Percentiles rank a stretch among this genome's conserved stretches.
phyloP scores from a whole-genome alignment of 2,797 vertebrate genomes.

The Labeo calbasu region DNA sequence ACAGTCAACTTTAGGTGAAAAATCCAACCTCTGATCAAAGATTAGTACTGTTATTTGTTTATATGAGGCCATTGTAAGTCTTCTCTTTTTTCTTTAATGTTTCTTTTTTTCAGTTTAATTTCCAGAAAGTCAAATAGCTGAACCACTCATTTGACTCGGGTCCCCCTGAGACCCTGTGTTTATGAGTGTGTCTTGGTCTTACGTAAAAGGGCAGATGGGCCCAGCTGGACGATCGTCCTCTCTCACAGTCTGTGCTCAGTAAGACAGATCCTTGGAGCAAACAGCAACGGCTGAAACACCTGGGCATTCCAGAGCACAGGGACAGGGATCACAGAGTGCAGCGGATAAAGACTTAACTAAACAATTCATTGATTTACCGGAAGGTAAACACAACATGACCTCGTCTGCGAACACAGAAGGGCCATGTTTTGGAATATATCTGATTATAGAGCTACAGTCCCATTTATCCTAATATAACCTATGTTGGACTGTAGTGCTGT shows the following conservation, averaged over 20 bases:
- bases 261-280: slow-evolving; percentile 38
- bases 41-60: not conserved
- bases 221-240: slow-evolving; percentile 62
- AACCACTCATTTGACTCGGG: slow-evolving; percentile 25
- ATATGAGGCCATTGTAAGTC: not conserved
- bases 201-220: slow-evolving; percentile 77
- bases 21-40: not conserved
- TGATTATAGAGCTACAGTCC: not conserved
- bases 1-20: not conserved
- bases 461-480: not conserved
- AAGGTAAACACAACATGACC: slow-evolving; percentile 20
- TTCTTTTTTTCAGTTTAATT: not conserved
- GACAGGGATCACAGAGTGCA: slow-evolving; percentile 4
- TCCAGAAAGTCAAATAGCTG: not conserved
- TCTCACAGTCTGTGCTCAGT: slow-evolving; percentile 25
- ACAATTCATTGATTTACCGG: slow-evolving; percentile 21
- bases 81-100: not conserved
- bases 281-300: slow-evolving; percentile 48
- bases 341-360: slow-evolving; percentile 1
- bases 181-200: slow-evolving; percentile 62
- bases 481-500: not conserved
- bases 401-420: not conserved
- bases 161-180: slow-evolving; percentile 38
- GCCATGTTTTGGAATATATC: slow-evolving; percentile 9
- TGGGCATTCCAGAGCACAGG: slow-evolving; percentile 40